A percentile compares a stretch with the other conserved stretches of the same genome.
These are phyloP conservation scores for Drepanosiphum platanoidis DNA, from an alignment of 2,888 invertebrate genomes.

Conservation along the genomic window DNA sequence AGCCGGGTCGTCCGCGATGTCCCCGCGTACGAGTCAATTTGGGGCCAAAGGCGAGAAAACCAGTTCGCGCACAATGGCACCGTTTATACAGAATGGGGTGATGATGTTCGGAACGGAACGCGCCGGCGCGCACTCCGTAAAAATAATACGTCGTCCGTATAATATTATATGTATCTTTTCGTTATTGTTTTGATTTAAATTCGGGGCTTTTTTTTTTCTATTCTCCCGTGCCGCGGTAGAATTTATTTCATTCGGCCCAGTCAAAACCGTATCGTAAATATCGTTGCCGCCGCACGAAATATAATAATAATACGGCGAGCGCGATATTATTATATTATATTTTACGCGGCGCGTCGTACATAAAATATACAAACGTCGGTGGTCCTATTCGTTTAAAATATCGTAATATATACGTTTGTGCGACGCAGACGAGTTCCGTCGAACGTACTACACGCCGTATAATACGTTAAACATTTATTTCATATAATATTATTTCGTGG, in stretches of 20 bases:
- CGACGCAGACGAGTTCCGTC: not conserved
- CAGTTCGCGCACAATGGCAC: conserved; percentile 38
- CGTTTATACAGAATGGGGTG: conserved; percentile 51
- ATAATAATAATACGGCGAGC: not conserved
- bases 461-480: not conserved
- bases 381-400: no score
- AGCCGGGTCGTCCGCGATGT: not conserved
- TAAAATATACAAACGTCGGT: no score
- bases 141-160: not conserved
- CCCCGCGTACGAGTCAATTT: conserved; percentile 39
- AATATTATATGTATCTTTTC: not conserved
- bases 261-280: conserved; percentile 40
- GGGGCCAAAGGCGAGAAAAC: conserved; percentile 44
- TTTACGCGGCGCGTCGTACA: no score
- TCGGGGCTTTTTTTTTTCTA: conserved; percentile 9
- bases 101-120: conserved; percentile 26
- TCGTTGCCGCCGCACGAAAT: not conserved
- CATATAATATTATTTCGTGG: not conserved
- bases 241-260: conserved; percentile 39
- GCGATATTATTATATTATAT: not conserved
- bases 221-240: not conserved
- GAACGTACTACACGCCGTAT: not conserved
- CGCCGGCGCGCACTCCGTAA: no score
- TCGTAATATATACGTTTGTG: not conserved
- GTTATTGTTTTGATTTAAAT: conserved; percentile 47